Evolutionary conservation across 2,797 vertebrate genomes (phyloP).

Genomic region (Peromyscus nudipes): DNA sequence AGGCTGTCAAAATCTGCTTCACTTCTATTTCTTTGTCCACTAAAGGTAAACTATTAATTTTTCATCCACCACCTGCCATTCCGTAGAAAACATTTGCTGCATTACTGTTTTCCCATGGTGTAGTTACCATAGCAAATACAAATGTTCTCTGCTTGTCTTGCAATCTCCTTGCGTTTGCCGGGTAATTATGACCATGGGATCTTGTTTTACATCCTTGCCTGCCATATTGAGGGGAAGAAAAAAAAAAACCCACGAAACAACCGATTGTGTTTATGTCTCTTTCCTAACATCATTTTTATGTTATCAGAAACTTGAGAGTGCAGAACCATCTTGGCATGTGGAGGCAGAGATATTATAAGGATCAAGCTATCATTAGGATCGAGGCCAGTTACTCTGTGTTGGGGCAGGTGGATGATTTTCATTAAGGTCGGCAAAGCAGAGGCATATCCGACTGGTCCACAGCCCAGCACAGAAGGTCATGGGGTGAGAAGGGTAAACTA

Average conservation of each 20-base stretch:
- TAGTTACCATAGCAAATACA: slow-evolving; percentile 54
- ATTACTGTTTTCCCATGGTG: not conserved
- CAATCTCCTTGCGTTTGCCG: slow-evolving; percentile 7
- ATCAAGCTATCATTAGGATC: slow-evolving; percentile 74
- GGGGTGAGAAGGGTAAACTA: slow-evolving; percentile 76
- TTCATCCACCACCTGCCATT: slow-evolving; percentile 75
- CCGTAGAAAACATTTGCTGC: slow-evolving; percentile 56
- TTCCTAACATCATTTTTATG: slow-evolving; percentile 66
- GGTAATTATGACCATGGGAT: slow-evolving; percentile 57
- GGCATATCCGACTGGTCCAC: slow-evolving; percentile 60
- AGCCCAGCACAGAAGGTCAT: slow-evolving; percentile 65
- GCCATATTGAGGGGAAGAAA: not conserved
- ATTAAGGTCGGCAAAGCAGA: slow-evolving; percentile 74
- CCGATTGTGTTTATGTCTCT: slow-evolving; percentile 54
- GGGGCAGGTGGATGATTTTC: slow-evolving; percentile 73
- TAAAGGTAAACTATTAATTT: slow-evolving; percentile 81
- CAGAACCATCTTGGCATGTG: slow-evolving; percentile 60
- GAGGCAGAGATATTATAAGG: slow-evolving; percentile 60
- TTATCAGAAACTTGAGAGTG: slow-evolving; percentile 68
- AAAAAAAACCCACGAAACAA: not conserved
- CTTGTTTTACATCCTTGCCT: slow-evolving; percentile 56
- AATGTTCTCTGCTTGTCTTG: slow-evolving; percentile 35
- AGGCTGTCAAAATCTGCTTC: slow-evolving; percentile 63
- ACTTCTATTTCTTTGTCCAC: slow-evolving; percentile 76
- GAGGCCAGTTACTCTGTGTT: slow-evolving; percentile 73